Conservation (phyloP, 2,797 vertebrate genomes). For the Nyctibius grandis region DNA sequence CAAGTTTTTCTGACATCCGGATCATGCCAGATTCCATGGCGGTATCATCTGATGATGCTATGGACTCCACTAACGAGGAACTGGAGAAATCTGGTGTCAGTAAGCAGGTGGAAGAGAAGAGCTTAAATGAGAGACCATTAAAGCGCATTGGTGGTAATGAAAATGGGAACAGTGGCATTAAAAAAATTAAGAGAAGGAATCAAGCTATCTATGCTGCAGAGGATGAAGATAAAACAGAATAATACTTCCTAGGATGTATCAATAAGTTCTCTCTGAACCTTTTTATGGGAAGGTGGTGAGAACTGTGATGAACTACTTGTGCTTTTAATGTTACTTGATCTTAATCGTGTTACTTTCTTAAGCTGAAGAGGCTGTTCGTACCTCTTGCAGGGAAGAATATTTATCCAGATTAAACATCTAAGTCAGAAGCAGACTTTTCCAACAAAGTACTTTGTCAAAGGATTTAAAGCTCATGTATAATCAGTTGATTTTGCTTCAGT, state of each 20-base stretch:
- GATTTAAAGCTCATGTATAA: background rate
- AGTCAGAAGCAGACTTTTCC: background rate
- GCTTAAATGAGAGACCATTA: constrained; percentile 47
- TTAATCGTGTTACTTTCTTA: background rate
- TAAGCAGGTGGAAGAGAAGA: constrained; percentile 50
- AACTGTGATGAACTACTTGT: background rate
- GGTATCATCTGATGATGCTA: constrained; percentile 73
- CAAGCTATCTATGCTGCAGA: constrained; percentile 86
- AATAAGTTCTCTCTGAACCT: background rate
- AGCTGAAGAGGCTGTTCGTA: background rate
- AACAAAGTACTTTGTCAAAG: background rate
- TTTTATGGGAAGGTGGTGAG: background rate
- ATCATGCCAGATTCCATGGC: constrained; percentile 76
- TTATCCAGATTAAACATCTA: background rate
- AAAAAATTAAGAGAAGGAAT: constrained; percentile 92
- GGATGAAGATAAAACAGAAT: constrained; percentile 77
- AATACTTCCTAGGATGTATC: background rate
- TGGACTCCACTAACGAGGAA: constrained; percentile 50
- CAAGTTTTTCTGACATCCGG: constrained; percentile 74
- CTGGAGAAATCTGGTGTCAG: constrained; percentile 46
- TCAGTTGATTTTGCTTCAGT: background rate
- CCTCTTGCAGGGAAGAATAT: background rate
- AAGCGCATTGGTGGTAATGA: constrained; percentile 79
- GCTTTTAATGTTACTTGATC: constrained; percentile 24
- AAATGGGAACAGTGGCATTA: constrained; percentile 66